These are phyloP conservation scores for Magallana angulata DNA, from an alignment of 1,140 invertebrate genomes.

Conservation along the genomic window DNA sequence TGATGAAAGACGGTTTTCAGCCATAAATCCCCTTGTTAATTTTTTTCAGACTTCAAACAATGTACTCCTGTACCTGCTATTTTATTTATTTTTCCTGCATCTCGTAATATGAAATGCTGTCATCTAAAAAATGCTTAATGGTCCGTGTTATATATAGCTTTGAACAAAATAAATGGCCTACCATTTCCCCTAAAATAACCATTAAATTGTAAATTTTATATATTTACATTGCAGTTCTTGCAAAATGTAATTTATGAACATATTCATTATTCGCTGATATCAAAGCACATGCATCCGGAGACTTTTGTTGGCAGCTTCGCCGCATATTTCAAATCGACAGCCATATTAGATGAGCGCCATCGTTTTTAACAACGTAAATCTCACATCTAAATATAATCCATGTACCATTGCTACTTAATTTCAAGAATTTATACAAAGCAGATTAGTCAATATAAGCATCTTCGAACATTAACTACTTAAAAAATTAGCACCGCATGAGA, in stretches of 20 bases:
- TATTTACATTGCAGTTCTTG: not conserved
- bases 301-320: not conserved
- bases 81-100: slow-evolving; percentile 19
- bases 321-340: not conserved
- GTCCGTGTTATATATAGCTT: slow-evolving; percentile 14
- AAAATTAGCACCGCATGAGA: not conserved
- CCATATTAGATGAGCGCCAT: not conserved
- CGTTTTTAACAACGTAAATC: not conserved
- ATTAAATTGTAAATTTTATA: slow-evolving; percentile 14
- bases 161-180: not conserved
- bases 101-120: not conserved
- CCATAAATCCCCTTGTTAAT: slow-evolving; percentile 20
- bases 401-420: not conserved
- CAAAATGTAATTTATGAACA: not conserved
- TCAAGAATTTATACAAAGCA: no score
- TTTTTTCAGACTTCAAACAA: slow-evolving; percentile 27
- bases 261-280: not conserved
- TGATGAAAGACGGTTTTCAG: not conserved
- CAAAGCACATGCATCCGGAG: not conserved
- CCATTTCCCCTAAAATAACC: not conserved
- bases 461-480: no score
- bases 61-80: not conserved
- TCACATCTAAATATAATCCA: not conserved
- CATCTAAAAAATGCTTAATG: slow-evolving; percentile 4
- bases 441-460: no score